Evolutionary conservation across 1,140 invertebrate genomes (phyloP).

Genomic region (Portunus trituberculatus): DNA sequence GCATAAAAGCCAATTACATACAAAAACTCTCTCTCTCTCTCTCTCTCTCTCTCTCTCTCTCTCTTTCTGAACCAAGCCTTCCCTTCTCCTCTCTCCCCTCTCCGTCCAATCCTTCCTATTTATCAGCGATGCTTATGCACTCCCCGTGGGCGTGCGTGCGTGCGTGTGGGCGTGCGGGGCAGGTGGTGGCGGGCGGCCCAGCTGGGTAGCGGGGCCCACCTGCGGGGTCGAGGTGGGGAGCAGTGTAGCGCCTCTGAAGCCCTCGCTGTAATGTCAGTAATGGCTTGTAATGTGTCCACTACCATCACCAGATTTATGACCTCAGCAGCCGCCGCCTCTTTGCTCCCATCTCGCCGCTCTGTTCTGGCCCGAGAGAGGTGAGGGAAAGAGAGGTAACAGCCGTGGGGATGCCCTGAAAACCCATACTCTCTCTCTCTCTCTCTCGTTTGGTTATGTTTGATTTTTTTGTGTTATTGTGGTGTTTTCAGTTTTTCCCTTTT

Average conservation of each 20-base stretch:
- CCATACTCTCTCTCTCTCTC: neutral
- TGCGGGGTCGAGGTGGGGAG: conserved; percentile 54
- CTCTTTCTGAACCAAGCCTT: neutral
- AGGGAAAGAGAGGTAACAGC: too few relatives aligned
- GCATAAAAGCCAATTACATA: neutral
- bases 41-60: neutral
- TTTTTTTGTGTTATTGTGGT: too few relatives aligned
- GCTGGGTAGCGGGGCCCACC: conserved; percentile 39
- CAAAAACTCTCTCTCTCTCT: neutral
- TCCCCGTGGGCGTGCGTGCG: neutral
- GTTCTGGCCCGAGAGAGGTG: too few relatives aligned
- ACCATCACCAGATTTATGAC: conserved; percentile 48
- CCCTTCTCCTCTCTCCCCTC: neutral
- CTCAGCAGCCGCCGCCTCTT: neutral
- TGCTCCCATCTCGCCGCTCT: neutral
- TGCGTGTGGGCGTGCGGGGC: neutral
- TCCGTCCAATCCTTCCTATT: neutral
- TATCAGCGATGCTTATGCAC: neutral
- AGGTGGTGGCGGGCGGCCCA: conserved; percentile 50
- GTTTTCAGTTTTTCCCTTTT: neutral
- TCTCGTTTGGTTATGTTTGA: too few relatives aligned
- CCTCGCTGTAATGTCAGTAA: conserved; percentile 64
- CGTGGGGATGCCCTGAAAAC: too few relatives aligned
- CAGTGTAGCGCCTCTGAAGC: conserved; percentile 40
- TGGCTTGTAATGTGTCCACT: conserved; percentile 69